phyloP scores from a whole-genome alignment of 2,113 vertebrate genomes.

The Perca fluviatilis region DNA sequence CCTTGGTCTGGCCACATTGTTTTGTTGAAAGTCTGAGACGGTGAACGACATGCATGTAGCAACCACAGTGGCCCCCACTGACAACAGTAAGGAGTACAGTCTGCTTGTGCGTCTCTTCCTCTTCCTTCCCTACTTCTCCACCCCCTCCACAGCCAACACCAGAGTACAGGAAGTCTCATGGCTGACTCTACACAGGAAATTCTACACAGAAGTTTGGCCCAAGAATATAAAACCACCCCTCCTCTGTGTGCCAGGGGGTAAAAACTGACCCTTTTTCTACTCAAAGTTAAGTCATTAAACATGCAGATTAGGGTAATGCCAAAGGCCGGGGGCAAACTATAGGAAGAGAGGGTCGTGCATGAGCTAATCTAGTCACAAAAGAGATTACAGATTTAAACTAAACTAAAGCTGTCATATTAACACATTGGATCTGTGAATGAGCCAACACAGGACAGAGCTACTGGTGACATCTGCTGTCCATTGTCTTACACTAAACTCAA shows the following conservation, averaged over 20 bases:
- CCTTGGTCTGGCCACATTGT: conserved; percentile 39
- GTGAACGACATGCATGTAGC: conserved; percentile 21
- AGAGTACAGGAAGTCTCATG: conserved; percentile 79
- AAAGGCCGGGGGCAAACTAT: not conserved
- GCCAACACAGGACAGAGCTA: conserved; percentile 10
- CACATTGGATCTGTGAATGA: conserved; percentile 56
- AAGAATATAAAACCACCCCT: conserved; percentile 63
- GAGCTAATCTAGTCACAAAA: conserved; percentile 72
- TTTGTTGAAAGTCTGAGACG: conserved; percentile 48
- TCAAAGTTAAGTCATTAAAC: conserved; percentile 10
- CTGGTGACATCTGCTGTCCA: conserved; percentile 37
- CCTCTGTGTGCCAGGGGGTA: conserved; percentile 14
- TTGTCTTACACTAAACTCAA: conserved; percentile 9
- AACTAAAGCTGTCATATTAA: conserved; percentile 68
- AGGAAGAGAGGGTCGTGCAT: conserved; percentile 60
- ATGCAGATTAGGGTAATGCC: conserved; percentile 24
- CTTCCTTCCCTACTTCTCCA: conserved; percentile 73
- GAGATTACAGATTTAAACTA: conserved; percentile 77
- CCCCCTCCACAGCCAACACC: conserved; percentile 69
- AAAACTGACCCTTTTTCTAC: conserved; percentile 10
- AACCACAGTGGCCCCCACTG: conserved; percentile 52
- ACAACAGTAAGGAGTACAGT: conserved; percentile 66
- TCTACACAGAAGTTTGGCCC: conserved; percentile 76
- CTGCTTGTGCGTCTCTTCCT: conserved; percentile 69
- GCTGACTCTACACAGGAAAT: conserved; percentile 80